phyloP scores from a whole-genome alignment of 2,113 vertebrate species.

The Solea solea region DNA sequence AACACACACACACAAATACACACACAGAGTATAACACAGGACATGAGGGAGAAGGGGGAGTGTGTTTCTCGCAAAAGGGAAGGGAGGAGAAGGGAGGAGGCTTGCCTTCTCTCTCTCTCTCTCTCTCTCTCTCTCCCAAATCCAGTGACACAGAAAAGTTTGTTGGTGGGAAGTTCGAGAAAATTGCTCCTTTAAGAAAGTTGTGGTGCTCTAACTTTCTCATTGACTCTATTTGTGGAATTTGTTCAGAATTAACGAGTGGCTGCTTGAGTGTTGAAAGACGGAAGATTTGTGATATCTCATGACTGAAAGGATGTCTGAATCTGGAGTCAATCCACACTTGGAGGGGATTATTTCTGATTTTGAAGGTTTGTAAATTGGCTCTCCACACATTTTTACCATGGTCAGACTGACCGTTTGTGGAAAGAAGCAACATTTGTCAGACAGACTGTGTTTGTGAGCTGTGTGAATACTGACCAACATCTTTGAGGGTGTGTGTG shows the following conservation, averaged over 20 bases:
- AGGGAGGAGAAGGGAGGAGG: constrained; percentile 70
- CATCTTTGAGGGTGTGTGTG: constrained; percentile 7
- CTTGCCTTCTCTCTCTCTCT: constrained; percentile 42
- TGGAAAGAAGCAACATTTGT: constrained; percentile 4
- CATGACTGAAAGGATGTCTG: constrained; percentile 84
- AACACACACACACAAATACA: constrained; percentile 22
- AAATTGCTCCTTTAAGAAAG: constrained; percentile 59
- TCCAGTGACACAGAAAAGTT: constrained; percentile 52
- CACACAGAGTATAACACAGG: constrained; percentile 31
- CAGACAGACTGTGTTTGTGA: background rate
- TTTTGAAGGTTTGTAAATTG: constrained; percentile 89
- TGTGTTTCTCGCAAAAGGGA: constrained; percentile 56
- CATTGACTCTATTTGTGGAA: constrained; percentile 59
- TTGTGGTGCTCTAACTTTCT: constrained; percentile 39
- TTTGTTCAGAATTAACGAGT: constrained; percentile 38
- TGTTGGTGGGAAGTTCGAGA: constrained; percentile 35
- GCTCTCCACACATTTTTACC: constrained; percentile 10
- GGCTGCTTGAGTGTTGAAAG: constrained; percentile 30
- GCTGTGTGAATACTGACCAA: background rate
- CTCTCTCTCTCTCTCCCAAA: constrained; percentile 47
- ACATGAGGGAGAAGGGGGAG: constrained; percentile 50
- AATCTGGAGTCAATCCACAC: constrained; percentile 90
- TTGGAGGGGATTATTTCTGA: constrained; percentile 95
- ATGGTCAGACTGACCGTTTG: background rate
- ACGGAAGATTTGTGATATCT: constrained; percentile 27